Percentiles rank a stretch among this genome's conserved stretches.
These are phyloP conservation scores for Synanthedon andrenaeformis DNA, from an alignment of 2,888 invertebrate genomes.

Conservation along the genomic window DNA sequence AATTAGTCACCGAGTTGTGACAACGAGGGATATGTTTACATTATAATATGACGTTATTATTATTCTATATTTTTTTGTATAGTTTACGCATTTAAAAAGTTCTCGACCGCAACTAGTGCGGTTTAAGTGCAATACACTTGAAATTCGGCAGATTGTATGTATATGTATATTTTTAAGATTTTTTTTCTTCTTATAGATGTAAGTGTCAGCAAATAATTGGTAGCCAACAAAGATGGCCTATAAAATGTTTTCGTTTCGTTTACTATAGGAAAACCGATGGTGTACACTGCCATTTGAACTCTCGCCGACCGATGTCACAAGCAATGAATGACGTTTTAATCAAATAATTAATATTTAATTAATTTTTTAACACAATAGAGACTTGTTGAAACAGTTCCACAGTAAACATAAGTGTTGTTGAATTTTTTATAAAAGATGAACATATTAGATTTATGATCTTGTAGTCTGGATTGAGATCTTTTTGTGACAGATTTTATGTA, in stretches of 20 bases:
- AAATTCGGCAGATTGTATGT: constrained; percentile 32
- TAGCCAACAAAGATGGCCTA: constrained; percentile 66
- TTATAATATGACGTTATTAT: constrained; percentile 15
- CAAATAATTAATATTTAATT: constrained; percentile 12
- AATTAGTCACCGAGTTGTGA: constrained; percentile 12
- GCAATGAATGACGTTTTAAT: constrained; percentile 13
- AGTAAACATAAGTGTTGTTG: constrained; percentile 66
- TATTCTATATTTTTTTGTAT: constrained; percentile 23
- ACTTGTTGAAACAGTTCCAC: constrained; percentile 67
- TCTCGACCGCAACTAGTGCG: constrained; percentile 45
- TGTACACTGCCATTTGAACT: constrained; percentile 47
- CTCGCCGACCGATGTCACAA: constrained; percentile 64
- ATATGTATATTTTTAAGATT: constrained; percentile 23
- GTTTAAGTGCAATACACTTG: constrained; percentile 60
- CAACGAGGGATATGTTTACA: constrained; percentile 2
- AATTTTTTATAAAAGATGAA: constrained; percentile 67
- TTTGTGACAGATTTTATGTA: constrained; percentile 62
- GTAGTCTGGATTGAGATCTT: constrained; percentile 69
- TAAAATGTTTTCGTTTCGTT: constrained; percentile 28
- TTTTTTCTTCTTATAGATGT: constrained; percentile 30
- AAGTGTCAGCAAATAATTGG: constrained; percentile 53
- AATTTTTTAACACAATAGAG: constrained; percentile 60
- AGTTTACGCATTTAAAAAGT: constrained; percentile 22
- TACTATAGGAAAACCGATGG: constrained; percentile 23
- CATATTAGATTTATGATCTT: constrained; percentile 68